phyloP scores from a whole-genome alignment of 2,888 invertebrate genomes.

The Himalopsyche japonica region DNA sequence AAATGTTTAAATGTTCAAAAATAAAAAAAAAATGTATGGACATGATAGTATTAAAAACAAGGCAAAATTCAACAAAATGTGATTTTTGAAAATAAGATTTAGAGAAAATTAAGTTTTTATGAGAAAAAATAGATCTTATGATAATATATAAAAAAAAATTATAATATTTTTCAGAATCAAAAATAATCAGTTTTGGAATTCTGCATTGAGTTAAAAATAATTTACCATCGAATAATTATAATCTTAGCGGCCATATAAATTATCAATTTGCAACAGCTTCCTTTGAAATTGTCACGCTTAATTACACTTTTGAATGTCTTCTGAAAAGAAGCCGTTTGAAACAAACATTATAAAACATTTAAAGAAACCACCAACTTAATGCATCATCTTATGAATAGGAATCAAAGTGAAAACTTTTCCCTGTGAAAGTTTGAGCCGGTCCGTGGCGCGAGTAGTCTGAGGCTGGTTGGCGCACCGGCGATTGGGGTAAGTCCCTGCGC shows the following conservation, averaged over 20 bases:
- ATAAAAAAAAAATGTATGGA: too few relatives aligned
- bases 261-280: background rate
- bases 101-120: too few relatives aligned
- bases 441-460: conserved; percentile 6
- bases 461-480: conserved; percentile 1
- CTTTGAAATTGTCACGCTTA: background rate
- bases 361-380: conserved; percentile 12
- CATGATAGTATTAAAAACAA: too few relatives aligned
- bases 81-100: too few relatives aligned
- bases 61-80: too few relatives aligned
- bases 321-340: background rate
- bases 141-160: too few relatives aligned
- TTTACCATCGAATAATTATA: too few relatives aligned
- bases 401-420: conserved; percentile 27
- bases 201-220: too few relatives aligned
- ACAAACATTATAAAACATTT: background rate
- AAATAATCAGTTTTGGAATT: too few relatives aligned
- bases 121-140: too few relatives aligned
- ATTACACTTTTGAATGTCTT: background rate
- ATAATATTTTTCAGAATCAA: too few relatives aligned
- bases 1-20: too few relatives aligned
- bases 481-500: background rate
- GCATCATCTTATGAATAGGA: conserved; percentile 26
- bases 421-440: conserved; percentile 11
- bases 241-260: background rate